Evolutionary conservation across 2,888 invertebrate species (phyloP).

Genomic region (Atrina japonica): DNA sequence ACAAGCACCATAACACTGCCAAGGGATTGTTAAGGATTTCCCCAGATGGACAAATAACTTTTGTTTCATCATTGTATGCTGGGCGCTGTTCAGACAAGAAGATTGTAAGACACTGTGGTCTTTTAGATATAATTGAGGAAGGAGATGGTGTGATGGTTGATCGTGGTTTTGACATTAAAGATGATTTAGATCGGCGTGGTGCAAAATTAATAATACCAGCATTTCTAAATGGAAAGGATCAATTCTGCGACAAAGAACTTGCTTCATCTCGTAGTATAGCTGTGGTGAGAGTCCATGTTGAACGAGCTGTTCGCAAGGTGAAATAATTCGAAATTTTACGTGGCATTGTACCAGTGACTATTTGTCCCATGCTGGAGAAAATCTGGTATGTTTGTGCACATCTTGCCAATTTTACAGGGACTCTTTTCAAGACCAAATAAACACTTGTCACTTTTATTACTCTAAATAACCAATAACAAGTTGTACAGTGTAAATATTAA

Average conservation of each 20-base stretch:
- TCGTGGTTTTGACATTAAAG: conserved; percentile 39
- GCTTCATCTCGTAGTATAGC: conserved; percentile 5
- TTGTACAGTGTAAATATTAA: too few relatives aligned
- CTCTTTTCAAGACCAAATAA: too few relatives aligned
- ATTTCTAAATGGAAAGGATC: conserved; percentile 7
- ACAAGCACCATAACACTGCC: conserved; percentile 42
- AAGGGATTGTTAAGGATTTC: conserved; percentile 44
- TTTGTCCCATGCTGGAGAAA: conserved; percentile 11
- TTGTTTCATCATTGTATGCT: conserved; percentile 44
- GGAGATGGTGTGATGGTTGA: conserved; percentile 49
- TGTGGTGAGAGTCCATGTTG: conserved; percentile 19
- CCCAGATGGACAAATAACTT: conserved; percentile 42
- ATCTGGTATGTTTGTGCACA: conserved; percentile 6
- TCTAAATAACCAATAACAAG: too few relatives aligned
- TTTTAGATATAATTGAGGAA: conserved; percentile 23
- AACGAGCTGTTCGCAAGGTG: conserved; percentile 19
- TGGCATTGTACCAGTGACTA: conserved; percentile 12
- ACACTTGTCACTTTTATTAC: too few relatives aligned
- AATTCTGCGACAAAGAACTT: conserved; percentile 12
- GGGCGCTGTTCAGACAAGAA: conserved; percentile 42
- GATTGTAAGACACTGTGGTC: conserved; percentile 31
- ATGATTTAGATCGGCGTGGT: conserved; percentile 19
- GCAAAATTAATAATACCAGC: conserved; percentile 24
- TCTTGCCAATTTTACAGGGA: conserved; percentile 13
- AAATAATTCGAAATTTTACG: conserved; percentile 21